Evolutionary conservation across 2,113 vertebrate genomes (phyloP), one percentile per base, ranked within the genome.

Genomic region (Acanthisitta chloris): DNA sequence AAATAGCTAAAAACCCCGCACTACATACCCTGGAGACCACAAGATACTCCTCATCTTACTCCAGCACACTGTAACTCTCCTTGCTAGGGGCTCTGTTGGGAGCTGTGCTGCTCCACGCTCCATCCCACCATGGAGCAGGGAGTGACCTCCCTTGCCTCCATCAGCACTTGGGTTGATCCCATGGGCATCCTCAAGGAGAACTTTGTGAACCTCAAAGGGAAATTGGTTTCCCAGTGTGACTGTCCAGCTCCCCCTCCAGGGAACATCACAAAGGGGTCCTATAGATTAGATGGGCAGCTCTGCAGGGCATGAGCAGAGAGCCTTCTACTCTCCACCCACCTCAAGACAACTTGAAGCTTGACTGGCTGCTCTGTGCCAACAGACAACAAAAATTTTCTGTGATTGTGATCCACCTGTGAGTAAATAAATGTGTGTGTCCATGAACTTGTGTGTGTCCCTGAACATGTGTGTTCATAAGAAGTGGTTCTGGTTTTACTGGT

Each of bases 401-500:
- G 51, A 43, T 6, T 18, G 6, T 12, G 17, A 43, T 51, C 19
- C 23, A 48, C 34, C 65, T 49, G 43, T n/a, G 43, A 14, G 28
- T 48, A 69, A 58, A 48, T 7, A 40, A 3, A 10, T 38, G n/a
- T 46, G 42, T 25, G 21, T 46, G 15, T 45, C 24, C 28, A 14
- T 8, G 34, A 36, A 38, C 8, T 6, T 1, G 2, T 17, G 19
- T n/a, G 23, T 10, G 15, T 45, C 24, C 28, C 12, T 8, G 34
- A 36, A 38, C 8, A 7, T 1, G 2, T 17, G 19, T n/a, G 23
- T 10, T 52, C 31, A 14, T 8, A 52, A 42, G 0, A 1, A 34
- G 31, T 10, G 6, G 4, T 14, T 81, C 70, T 59, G n/a, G 13
- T 36, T 33, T 4, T 33, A 9, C 5, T 66, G n/a, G 7, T 25